Evolutionary conservation across 2,113 vertebrate genomes (phyloP).

Genomic region (Dicaeum eximium): DNA sequence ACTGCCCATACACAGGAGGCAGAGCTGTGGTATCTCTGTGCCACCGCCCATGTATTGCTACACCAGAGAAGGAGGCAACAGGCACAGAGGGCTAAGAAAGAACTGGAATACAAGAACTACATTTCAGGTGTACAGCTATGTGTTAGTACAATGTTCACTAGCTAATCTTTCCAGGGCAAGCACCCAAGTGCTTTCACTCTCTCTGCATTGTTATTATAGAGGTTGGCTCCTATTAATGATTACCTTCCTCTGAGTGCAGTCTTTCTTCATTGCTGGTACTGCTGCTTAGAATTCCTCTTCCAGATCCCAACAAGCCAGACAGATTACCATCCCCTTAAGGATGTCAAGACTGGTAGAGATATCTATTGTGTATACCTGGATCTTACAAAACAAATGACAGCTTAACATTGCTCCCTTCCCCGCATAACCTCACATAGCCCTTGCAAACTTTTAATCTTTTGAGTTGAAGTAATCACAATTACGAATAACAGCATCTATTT

Average conservation of each 20-base stretch:
- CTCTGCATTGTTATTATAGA: not conserved
- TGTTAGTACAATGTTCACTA: not conserved
- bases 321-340: not conserved
- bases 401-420: not conserved
- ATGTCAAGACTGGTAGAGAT: not conserved
- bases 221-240: constrained; percentile 23
- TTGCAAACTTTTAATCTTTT: not conserved
- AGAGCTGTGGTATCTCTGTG: not conserved
- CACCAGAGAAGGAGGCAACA: not conserved
- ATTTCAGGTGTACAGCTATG: not conserved
- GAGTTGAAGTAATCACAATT: not conserved
- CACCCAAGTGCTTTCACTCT: not conserved
- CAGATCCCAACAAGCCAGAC: not conserved
- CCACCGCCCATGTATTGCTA: not conserved
- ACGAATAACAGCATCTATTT: not conserved
- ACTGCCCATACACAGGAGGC: not conserved
- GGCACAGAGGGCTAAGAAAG: not conserved
- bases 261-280: not conserved
- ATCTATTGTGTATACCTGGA: not conserved
- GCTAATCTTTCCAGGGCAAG: not conserved
- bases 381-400: not conserved
- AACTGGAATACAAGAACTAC: not conserved
- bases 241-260: not conserved
- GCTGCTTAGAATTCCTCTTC: not conserved
- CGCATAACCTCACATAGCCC: rapidly evolving